A percentile compares a stretch with the other conserved stretches of the same genome.
These are phyloP conservation scores for Yponomeuta malinellus DNA, from an alignment of 2,888 invertebrate genomes.

Conservation along the genomic window DNA sequence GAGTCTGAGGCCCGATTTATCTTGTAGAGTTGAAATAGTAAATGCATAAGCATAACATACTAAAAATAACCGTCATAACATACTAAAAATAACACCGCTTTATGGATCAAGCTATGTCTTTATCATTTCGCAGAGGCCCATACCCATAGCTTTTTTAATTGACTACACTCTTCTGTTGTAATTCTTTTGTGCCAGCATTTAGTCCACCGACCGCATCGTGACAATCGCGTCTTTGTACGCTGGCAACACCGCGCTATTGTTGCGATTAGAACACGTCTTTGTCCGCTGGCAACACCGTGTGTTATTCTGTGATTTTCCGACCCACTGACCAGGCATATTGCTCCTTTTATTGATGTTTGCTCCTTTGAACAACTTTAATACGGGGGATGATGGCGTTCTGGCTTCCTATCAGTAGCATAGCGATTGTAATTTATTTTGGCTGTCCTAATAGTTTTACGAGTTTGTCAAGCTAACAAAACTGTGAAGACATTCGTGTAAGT, in stretches of 20 bases:
- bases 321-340: slow-evolving; percentile 49
- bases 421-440: slow-evolving; percentile 2
- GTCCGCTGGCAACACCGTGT: slow-evolving; percentile 20
- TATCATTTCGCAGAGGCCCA: too few relatives aligned
- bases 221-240: slow-evolving; percentile 43
- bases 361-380: slow-evolving; percentile 22
- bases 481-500: too few relatives aligned
- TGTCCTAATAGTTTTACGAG: not conserved
- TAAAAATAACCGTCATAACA: too few relatives aligned
- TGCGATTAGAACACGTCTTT: slow-evolving; percentile 35
- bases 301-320: slow-evolving; percentile 63
- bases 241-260: slow-evolving; percentile 36
- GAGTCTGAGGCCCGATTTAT: too few relatives aligned
- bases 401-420: not conserved
- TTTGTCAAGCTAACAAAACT: not conserved
- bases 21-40: too few relatives aligned
- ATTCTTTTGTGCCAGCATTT: slow-evolving; percentile 18
- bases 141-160: too few relatives aligned
- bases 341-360: slow-evolving; percentile 41
- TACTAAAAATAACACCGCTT: too few relatives aligned
- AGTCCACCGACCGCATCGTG: slow-evolving; percentile 35
- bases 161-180: not conserved
- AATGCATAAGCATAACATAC: too few relatives aligned
- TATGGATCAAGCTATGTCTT: too few relatives aligned
- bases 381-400: slow-evolving; percentile 20